A percentile compares a stretch with the other conserved stretches of the same genome.
These are phyloP conservation scores for Chymomyza caudatula DNA, from an alignment of 2,888 invertebrate species.

Conservation along the genomic window DNA sequence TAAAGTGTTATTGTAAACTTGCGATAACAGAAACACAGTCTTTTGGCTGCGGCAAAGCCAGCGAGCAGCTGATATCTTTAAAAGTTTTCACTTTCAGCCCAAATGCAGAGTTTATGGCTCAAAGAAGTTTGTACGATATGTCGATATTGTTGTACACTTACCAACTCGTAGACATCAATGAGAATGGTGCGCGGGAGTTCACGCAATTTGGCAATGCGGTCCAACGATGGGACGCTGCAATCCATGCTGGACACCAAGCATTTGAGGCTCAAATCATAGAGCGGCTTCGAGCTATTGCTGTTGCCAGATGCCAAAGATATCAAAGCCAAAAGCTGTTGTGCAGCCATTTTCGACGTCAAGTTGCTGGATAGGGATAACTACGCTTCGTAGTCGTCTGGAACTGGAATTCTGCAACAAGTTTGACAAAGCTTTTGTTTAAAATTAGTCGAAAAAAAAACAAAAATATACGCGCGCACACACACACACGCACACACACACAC, in stretches of 20 bases:
- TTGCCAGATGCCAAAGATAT: conserved; percentile 41
- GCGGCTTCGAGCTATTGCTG: conserved; percentile 58
- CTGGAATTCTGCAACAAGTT: conserved; percentile 42
- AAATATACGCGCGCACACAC: no score
- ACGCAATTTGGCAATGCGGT: conserved; percentile 71
- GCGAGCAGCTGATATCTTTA: background rate
- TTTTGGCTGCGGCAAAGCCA: background rate
- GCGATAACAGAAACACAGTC: background rate
- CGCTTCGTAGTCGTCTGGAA: background rate
- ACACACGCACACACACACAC: no score
- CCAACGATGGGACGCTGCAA: conserved; percentile 70
- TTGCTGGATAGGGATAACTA: background rate
- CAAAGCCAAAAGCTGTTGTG: conserved; percentile 44
- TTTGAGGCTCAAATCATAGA: conserved; percentile 72
- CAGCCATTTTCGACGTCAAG: conserved; percentile 37
- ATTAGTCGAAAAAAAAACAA: conserved; percentile 16
- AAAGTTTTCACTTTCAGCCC: background rate
- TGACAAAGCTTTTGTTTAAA: conserved; percentile 7
- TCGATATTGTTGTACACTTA: conserved; percentile 50
- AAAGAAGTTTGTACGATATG: background rate
- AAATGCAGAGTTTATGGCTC: background rate
- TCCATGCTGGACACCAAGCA: conserved; percentile 73
- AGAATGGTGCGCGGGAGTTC: conserved; percentile 75
- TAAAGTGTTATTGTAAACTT: background rate
- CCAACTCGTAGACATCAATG: conserved; percentile 76